These are phyloP conservation scores for Amiota communis DNA, from an alignment of 2,888 invertebrate species.

Conservation along the genomic window DNA sequence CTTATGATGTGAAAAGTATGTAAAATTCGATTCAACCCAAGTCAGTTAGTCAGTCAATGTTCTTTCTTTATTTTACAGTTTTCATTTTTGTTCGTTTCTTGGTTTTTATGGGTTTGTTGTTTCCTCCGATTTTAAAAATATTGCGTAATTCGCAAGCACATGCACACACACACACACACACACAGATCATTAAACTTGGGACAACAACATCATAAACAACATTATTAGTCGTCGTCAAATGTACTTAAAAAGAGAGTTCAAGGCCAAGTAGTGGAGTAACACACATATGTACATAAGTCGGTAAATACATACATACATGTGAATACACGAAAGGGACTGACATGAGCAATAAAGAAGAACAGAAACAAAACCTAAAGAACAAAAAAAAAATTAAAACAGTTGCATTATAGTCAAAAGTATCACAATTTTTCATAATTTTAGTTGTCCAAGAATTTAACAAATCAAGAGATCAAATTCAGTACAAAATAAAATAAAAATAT, in stretches of 20 bases:
- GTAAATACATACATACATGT: background rate
- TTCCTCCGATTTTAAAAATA: background rate
- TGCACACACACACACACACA: background rate
- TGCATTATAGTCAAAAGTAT: background rate
- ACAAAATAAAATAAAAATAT: too few species aligned
- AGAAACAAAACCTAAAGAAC: background rate
- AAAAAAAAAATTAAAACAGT: background rate
- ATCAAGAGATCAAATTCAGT: too few species aligned
- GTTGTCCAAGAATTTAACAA: too few species aligned
- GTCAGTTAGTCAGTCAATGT: background rate
- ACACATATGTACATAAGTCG: background rate
- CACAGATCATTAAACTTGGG: conserved; percentile 47
- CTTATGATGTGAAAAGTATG: background rate
- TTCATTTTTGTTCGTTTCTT: background rate
- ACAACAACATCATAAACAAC: conserved; percentile 8
- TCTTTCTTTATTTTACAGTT: background rate
- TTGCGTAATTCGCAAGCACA: conserved; percentile 59
- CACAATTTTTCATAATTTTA: too few species aligned
- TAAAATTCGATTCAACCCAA: background rate
- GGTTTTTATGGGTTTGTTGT: background rate
- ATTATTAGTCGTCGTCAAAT: conserved; percentile 29
- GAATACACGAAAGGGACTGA: too few species aligned
- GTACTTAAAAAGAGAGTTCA: conserved; percentile 53
- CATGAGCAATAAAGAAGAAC: background rate
- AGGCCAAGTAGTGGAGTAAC: conserved; percentile 52